phyloP scores from a whole-genome alignment of 1,140 invertebrate genomes.

The Coenobita brevimanus region DNA sequence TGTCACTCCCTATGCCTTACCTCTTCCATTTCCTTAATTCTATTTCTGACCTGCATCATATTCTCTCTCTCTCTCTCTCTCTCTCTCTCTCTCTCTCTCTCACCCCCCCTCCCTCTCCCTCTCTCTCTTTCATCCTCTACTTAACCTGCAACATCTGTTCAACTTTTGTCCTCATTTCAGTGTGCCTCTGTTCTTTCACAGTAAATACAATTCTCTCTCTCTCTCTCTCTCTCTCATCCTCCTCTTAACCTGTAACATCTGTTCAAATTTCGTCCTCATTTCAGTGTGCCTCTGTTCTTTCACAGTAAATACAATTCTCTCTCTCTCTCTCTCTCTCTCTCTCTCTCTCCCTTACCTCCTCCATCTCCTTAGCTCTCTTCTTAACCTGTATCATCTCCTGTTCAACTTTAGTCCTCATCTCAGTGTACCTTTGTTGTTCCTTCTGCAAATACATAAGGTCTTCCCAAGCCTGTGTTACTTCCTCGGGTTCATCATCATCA shows the following conservation, averaged over 20 bases:
- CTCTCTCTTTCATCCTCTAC: no score
- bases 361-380: slow-evolving; percentile 82
- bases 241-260: no score
- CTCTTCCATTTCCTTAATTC: no score
- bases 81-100: no score
- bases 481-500: slow-evolving; percentile 79
- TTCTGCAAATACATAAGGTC: slow-evolving; percentile 88
- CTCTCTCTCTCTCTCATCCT: no score
- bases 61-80: no score
- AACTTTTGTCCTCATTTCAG: slow-evolving; percentile 81
- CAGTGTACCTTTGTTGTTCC: slow-evolving; percentile 86
- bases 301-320: slow-evolving; percentile 86
- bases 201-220: no score
- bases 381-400: slow-evolving; percentile 85
- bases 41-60: no score
- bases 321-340: no score
- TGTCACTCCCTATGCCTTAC: no score
- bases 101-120: no score
- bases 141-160: no score
- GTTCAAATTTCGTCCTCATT: slow-evolving; percentile 78
- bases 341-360: slow-evolving; percentile 79
- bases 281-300: slow-evolving; percentile 88
- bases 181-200: slow-evolving; percentile 87
- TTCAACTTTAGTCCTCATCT: slow-evolving; percentile 83
- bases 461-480: slow-evolving; percentile 87